Evolutionary conservation across 2,888 invertebrate genomes (phyloP).

Genomic region (Philaethria dido): DNA sequence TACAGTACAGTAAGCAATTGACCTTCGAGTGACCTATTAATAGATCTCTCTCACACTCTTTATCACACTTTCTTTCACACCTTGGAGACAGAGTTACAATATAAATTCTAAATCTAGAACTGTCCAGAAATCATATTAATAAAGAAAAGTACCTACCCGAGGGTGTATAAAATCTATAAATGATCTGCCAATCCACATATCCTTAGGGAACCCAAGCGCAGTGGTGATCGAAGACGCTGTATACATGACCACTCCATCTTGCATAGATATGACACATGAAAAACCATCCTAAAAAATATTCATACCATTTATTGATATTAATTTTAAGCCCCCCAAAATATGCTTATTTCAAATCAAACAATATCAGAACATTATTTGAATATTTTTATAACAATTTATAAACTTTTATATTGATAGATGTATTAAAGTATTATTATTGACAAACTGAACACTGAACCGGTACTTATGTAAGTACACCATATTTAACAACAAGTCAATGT

Average conservation of each 20-base stretch:
- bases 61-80: too few relatives aligned
- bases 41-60: too few relatives aligned
- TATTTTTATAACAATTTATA: not conserved
- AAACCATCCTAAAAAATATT: slow-evolving; percentile 86
- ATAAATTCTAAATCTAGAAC: too few relatives aligned
- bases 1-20: too few relatives aligned
- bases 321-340: not conserved
- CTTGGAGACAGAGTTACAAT: too few relatives aligned
- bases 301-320: not conserved
- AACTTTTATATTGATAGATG: not conserved
- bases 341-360: not conserved
- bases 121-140: too few relatives aligned
- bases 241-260: slow-evolving; percentile 91
- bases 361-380: not conserved
- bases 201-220: slow-evolving; percentile 90
- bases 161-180: slow-evolving; percentile 95
- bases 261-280: slow-evolving; percentile 91
- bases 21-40: too few relatives aligned
- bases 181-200: slow-evolving; percentile 93
- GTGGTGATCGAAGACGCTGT: slow-evolving; percentile 88
- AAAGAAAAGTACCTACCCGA: slow-evolving; percentile 72
- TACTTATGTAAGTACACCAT: too few relatives aligned
- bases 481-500: too few relatives aligned
- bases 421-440: too few relatives aligned
- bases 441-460: too few relatives aligned